These are phyloP conservation scores for Pollachius pollachius DNA, from an alignment of 2,113 vertebrate species.

Conservation along the genomic window DNA sequence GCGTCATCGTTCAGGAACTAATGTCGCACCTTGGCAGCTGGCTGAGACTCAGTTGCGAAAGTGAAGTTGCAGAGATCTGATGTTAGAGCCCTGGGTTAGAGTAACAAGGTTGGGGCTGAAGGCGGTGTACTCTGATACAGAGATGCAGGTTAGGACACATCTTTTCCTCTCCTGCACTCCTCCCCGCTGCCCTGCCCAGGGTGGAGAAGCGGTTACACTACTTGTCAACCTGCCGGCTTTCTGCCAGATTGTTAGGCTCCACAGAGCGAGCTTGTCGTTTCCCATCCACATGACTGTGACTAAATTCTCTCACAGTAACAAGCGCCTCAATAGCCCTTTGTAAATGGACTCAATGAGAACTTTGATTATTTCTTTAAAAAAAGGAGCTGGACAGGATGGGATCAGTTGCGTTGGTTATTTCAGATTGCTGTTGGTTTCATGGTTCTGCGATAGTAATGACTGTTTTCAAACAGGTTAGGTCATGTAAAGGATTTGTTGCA, in stretches of 20 bases:
- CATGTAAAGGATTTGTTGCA: background rate
- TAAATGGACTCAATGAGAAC: no score
- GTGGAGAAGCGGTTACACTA: conserved; percentile 41
- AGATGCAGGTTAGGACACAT: conserved; percentile 75
- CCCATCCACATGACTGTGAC: background rate
- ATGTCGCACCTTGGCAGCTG: conserved; percentile 46
- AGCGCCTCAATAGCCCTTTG: no score
- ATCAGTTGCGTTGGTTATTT: no score
- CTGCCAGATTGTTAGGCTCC: background rate
- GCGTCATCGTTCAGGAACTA: conserved; percentile 34
- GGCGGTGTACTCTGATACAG: conserved; percentile 56
- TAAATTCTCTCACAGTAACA: background rate
- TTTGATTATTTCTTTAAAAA: no score
- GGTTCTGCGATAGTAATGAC: background rate
- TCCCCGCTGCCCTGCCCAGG: conserved; percentile 52
- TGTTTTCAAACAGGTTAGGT: background rate
- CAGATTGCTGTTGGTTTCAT: background rate
- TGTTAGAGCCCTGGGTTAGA: conserved; percentile 63
- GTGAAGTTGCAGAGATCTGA: conserved; percentile 62
- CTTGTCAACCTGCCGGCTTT: conserved; percentile 36
- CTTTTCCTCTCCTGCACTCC: conserved; percentile 56
- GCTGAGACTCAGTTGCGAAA: conserved; percentile 52
- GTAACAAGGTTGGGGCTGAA: conserved; percentile 63
- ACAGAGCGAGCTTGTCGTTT: conserved; percentile 12
- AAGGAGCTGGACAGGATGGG: no score